Conservation (phyloP, 2,797 vertebrate species). For the Tapera naevia region DNA sequence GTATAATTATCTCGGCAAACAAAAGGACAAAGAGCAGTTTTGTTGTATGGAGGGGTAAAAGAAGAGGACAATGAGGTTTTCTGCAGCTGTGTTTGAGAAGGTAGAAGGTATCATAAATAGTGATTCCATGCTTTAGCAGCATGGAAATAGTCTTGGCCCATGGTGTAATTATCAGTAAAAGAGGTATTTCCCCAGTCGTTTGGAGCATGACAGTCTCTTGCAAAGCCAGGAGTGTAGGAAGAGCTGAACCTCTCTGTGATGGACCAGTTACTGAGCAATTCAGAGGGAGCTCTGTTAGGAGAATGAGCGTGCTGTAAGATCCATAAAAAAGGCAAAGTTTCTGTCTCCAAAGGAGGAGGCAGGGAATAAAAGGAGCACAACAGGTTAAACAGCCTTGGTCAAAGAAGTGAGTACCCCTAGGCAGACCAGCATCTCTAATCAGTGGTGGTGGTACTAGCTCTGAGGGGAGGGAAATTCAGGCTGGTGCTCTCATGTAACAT, state of each 20-base stretch:
- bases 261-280: background rate
- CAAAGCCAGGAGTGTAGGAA: background rate
- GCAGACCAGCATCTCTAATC: constrained; percentile 68
- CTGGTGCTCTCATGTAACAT: constrained; percentile 73
- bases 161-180: background rate
- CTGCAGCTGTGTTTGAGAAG: background rate
- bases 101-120: background rate
- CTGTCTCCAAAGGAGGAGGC: background rate
- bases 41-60: background rate
- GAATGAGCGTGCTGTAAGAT: background rate
- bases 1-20: background rate
- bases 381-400: constrained; percentile 59
- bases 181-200: background rate
- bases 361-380: constrained; percentile 39
- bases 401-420: constrained; percentile 48
- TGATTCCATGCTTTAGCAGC: background rate
- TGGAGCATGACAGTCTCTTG: background rate
- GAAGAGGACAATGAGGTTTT: background rate
- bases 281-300: background rate
- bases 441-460: constrained; percentile 59
- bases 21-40: background rate
- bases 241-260: background rate
- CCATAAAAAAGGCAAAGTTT: background rate
- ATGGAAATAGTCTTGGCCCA: background rate
- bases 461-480: constrained; percentile 64